phyloP scores from a whole-genome alignment of 2,888 invertebrate genomes.

The Rhyacophila evoluta region DNA sequence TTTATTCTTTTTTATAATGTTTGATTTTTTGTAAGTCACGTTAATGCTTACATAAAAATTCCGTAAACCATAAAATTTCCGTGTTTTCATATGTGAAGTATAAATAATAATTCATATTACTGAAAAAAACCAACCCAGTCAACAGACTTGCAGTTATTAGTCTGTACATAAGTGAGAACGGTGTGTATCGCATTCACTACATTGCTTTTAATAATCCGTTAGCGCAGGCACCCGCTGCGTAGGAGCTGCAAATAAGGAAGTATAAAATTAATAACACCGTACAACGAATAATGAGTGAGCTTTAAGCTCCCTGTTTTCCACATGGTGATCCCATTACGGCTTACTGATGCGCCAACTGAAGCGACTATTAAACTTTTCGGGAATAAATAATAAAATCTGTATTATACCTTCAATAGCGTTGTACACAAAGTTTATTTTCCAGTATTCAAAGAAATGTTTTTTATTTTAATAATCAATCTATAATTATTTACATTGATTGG shows the following conservation, averaged over 20 bases:
- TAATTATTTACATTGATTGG: too few relatives aligned
- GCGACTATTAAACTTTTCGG: neutral
- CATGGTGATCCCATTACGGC: constrained; percentile 1
- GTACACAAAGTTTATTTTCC: too few relatives aligned
- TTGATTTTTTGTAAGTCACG: too few relatives aligned
- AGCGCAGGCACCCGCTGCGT: neutral
- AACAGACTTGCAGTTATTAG: constrained; percentile 23
- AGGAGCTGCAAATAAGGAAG: constrained; percentile 28
- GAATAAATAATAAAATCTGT: too few relatives aligned
- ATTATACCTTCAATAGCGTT: too few relatives aligned
- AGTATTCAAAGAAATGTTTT: too few relatives aligned
- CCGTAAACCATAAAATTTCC: too few relatives aligned
- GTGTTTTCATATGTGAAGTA: too few relatives aligned
- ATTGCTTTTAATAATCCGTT: constrained; percentile 30
- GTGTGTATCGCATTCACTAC: constrained; percentile 13
- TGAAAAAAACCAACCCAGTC: neutral
- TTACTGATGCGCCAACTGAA: neutral
- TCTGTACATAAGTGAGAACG: constrained; percentile 27
- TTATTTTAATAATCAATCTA: too few relatives aligned
- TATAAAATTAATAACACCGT: constrained; percentile 40
- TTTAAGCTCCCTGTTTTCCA: constrained; percentile 25
- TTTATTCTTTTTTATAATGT: too few relatives aligned
- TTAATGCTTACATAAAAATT: too few relatives aligned
- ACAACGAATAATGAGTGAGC: constrained; percentile 23
- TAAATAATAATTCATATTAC: too few relatives aligned